These are phyloP conservation scores for Setipinna tenuifilis DNA, from an alignment of 2,797 vertebrate genomes.

Conservation along the genomic window DNA sequence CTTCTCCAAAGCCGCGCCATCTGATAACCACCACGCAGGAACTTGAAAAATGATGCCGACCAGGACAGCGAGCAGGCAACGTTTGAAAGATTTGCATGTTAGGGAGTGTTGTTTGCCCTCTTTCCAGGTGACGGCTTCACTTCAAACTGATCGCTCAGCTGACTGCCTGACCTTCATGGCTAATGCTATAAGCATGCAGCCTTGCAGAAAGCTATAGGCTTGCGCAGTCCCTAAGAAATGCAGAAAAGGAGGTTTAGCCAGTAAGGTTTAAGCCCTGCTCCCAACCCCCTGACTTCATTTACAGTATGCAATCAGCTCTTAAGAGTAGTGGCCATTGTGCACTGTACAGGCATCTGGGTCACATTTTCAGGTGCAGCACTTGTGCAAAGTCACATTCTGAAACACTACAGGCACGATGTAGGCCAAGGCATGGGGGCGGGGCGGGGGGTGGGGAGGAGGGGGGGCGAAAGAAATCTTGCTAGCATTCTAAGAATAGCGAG, in stretches of 20 bases:
- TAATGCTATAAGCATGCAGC: not conserved
- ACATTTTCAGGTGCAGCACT: not conserved
- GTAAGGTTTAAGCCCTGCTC: not conserved
- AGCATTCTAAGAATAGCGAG: conserved; percentile 10
- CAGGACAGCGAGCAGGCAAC: not conserved
- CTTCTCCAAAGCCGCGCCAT: not conserved
- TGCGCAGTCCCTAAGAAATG: too few relatives aligned
- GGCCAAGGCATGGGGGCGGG: too few relatives aligned
- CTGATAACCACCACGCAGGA: conserved; percentile 5
- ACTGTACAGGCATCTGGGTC: not conserved
- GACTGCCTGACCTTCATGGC: conserved; percentile 12
- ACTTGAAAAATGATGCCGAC: not conserved
- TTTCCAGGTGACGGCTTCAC: conserved; percentile 10
- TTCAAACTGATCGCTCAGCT: conserved; percentile 17
- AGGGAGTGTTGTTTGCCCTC: not conserved
- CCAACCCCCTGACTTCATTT: not conserved
- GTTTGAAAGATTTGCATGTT: conserved; percentile 14
- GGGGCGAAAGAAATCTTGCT: not conserved
- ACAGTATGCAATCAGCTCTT: not conserved
- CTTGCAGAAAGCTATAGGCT: not conserved
- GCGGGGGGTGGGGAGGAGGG: not conserved
- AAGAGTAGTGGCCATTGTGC: not conserved
- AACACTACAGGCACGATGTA: not conserved
- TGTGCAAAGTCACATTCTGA: conserved; percentile 13
- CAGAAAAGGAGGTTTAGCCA: too few relatives aligned